Evolutionary conservation across 2,113 vertebrate genomes (phyloP).

Genomic region (Macquaria ambigua): DNA sequence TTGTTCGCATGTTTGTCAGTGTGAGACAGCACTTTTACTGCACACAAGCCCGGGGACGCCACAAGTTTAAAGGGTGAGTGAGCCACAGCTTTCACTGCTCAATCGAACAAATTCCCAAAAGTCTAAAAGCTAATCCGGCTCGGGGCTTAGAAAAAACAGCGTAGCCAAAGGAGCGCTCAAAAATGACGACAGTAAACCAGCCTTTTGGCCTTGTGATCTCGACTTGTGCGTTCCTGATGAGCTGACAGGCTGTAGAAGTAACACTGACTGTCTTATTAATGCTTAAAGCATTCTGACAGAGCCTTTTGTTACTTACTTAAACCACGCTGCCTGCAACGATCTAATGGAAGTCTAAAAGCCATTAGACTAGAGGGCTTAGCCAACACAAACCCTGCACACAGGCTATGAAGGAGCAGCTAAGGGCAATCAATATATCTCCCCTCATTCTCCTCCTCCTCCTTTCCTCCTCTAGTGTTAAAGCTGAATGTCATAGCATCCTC

Average conservation of each 20-base stretch:
- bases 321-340: slow-evolving; percentile 66
- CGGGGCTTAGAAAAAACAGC: slow-evolving; percentile 9
- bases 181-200: slow-evolving; percentile 43
- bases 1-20: slow-evolving; percentile 27
- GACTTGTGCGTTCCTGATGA: slow-evolving; percentile 54
- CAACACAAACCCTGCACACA: slow-evolving; percentile 62
- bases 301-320: slow-evolving; percentile 84
- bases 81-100: slow-evolving; percentile 50
- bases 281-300: slow-evolving; percentile 78
- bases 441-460: slow-evolving; percentile 32
- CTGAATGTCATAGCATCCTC: slow-evolving; percentile 60
- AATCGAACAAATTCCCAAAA: slow-evolving; percentile 55
- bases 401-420: slow-evolving; percentile 63
- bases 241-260: slow-evolving; percentile 60
- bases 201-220: slow-evolving; percentile 33
- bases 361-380: slow-evolving; percentile 75
- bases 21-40: slow-evolving; percentile 47
- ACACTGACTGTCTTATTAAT: slow-evolving; percentile 70
- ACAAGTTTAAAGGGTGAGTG: slow-evolving; percentile 52
- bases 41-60: slow-evolving; percentile 28
- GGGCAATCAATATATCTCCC: slow-evolving; percentile 76
- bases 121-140: slow-evolving; percentile 35
- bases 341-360: slow-evolving; percentile 83
- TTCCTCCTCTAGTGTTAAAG: slow-evolving; percentile 64
- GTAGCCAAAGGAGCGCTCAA: background rate